phyloP scores from a whole-genome alignment of 2,113 vertebrate species.

The Pteronura brasiliensis region DNA sequence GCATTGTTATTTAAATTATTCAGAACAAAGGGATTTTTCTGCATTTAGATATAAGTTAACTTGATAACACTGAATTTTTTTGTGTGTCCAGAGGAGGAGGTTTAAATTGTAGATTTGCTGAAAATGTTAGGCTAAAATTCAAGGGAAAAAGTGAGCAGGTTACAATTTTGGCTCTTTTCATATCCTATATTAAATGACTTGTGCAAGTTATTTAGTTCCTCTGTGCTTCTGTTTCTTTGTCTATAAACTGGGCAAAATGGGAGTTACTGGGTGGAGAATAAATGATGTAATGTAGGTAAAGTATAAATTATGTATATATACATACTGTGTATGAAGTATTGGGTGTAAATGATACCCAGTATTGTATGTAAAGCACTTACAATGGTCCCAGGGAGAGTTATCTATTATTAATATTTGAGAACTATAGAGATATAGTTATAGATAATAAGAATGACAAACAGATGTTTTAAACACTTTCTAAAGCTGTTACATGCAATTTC shows the following conservation, averaged over 20 bases:
- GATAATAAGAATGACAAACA: background rate
- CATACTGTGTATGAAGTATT: background rate
- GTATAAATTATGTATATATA: background rate
- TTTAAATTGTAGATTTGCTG: background rate
- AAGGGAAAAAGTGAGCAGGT: background rate
- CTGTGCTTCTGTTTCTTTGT: background rate
- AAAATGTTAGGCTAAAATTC: background rate
- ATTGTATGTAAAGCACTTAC: background rate
- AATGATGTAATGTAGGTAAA: background rate
- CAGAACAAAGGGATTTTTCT: constrained; percentile 17
- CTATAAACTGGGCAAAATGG: background rate
- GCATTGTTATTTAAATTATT: background rate
- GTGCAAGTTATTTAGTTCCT: background rate
- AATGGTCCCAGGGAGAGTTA: background rate
- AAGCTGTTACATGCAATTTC: background rate
- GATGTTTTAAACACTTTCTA: background rate
- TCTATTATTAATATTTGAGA: background rate
- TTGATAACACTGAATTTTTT: background rate
- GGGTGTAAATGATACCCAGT: background rate
- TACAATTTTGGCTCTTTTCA: background rate
- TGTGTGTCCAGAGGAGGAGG: background rate
- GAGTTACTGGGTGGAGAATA: background rate
- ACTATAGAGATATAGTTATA: background rate
- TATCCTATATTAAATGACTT: background rate
- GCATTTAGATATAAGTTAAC: background rate